Base-by-base conservation (phyloP, 2,888 invertebrate genomes). In the Erebia epiphron region DNA sequence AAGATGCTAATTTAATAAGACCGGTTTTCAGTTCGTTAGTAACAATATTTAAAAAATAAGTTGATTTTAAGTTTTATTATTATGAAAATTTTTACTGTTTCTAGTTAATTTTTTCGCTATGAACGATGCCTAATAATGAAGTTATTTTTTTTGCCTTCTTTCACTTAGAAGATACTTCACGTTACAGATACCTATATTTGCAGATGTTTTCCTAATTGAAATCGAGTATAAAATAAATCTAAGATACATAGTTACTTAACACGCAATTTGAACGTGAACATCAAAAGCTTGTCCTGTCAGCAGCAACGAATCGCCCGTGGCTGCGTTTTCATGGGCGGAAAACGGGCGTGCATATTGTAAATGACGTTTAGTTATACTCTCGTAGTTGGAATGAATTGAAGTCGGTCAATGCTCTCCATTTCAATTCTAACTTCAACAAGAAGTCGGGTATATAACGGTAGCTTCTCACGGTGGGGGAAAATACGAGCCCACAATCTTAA, bases 301-400 rank as follows among this genome's bases (percentile, higher is more conserved):
- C 13, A 43, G 35, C 65, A 65, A 54, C 54, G 41, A n/a, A 41
- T 41, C 13, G 65, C 65, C 54, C 41, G 14, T 26, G 54, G 54
- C 65, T 46, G 46, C 16, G 16, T 10, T 61, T 9, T 18, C 16
- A 64, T 43, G 18, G 52, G 43, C 54, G 43, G 14, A 65, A 54
- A 54, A 54, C 65, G 65, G 56, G 41, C 65, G 54, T 65, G 13
- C 50, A 50, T 50, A 61, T 43, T 54, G 65, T 13, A 41, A 54
- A 18, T 65, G 65, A 54, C 52, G 41, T 65, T 41, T 65, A 65
- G 65, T 65, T 65, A 52, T 5, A 18, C 54, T 43, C 65, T 65
- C 54, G 65, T 54, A 14, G 35, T 58, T 58, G 57, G 35, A 14
- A 58, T 63, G 50, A 63, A 63, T 50, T 50, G 26, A 63, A 50